These are phyloP conservation scores for Nymphalis polychloros DNA, from an alignment of 2,888 invertebrate species.

Conservation along the genomic window DNA sequence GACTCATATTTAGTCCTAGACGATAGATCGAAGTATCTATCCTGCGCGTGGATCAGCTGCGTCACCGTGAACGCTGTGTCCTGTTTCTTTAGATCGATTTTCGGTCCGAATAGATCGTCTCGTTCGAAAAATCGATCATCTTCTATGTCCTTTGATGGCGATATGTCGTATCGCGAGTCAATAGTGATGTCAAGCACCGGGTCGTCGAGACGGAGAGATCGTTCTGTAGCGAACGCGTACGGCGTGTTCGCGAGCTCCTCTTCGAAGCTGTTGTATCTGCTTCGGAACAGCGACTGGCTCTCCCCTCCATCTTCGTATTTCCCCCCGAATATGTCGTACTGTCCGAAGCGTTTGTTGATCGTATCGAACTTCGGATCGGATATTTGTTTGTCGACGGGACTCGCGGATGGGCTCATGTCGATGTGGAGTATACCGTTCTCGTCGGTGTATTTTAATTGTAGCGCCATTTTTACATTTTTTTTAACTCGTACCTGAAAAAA, in stretches of 20 bases:
- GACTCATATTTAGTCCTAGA: constrained; percentile 31
- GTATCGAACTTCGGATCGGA: constrained; percentile 67
- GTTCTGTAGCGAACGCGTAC: constrained; percentile 71
- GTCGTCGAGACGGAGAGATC: constrained; percentile 53
- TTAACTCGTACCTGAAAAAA: constrained; percentile 41
- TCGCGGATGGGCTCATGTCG: constrained; percentile 68
- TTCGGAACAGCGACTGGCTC: constrained; percentile 68
- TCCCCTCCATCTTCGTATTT: constrained; percentile 64
- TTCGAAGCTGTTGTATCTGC: constrained; percentile 77
- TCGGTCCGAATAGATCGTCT: constrained; percentile 61
- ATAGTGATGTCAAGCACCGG: constrained; percentile 64
- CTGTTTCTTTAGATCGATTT: constrained; percentile 51
- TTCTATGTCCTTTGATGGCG: constrained; percentile 56
- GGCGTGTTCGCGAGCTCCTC: constrained; percentile 78
- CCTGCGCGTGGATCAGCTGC: constrained; percentile 74
- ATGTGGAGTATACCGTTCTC: constrained; percentile 75
- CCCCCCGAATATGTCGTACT: constrained; percentile 73
- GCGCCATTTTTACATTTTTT: constrained; percentile 59
- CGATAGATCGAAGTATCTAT: constrained; percentile 72
- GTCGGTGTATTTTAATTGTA: constrained; percentile 75
- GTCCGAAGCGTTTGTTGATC: constrained; percentile 71
- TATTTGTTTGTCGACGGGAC: constrained; percentile 44
- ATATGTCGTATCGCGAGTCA: constrained; percentile 51
- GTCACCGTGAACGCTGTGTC: constrained; percentile 68
- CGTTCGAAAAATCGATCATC: constrained; percentile 66